These are phyloP conservation scores for Lochmaea capreae DNA, from an alignment of 2,888 invertebrate genomes.

Conservation along the genomic window DNA sequence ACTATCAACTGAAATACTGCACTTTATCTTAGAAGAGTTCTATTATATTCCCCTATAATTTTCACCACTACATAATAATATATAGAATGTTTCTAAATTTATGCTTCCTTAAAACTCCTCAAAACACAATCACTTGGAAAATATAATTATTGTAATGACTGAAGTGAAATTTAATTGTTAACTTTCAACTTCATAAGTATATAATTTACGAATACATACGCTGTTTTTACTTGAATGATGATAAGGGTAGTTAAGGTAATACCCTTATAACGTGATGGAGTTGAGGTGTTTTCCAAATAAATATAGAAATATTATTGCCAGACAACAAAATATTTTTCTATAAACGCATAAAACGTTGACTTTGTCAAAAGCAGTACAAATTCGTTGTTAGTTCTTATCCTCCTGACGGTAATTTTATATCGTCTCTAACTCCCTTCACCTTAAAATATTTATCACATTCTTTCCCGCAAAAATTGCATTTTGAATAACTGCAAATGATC, in stretches of 20 bases:
- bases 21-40: not conserved
- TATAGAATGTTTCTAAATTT: not conserved
- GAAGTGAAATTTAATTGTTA: no score
- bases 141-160: no score
- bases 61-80: not conserved
- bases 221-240: no score
- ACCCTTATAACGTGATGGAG: no score
- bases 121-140: no score
- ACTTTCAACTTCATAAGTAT: no score
- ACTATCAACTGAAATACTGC: slow-evolving; percentile 9
- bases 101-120: not conserved
- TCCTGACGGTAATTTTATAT: slow-evolving; percentile 19
- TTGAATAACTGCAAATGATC: not conserved
- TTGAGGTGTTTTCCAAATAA: no score
- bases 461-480: slow-evolving; percentile 16
- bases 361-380: not conserved
- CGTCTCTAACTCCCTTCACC: slow-evolving; percentile 35
- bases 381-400: slow-evolving; percentile 15
- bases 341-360: no score
- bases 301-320: no score
- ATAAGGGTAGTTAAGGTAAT: no score
- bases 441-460: slow-evolving; percentile 45
- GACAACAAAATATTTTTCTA: no score
- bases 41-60: not conserved
- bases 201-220: no score